Conservation (phyloP, 2,888 invertebrate genomes). For the Perithous albicinctus region DNA sequence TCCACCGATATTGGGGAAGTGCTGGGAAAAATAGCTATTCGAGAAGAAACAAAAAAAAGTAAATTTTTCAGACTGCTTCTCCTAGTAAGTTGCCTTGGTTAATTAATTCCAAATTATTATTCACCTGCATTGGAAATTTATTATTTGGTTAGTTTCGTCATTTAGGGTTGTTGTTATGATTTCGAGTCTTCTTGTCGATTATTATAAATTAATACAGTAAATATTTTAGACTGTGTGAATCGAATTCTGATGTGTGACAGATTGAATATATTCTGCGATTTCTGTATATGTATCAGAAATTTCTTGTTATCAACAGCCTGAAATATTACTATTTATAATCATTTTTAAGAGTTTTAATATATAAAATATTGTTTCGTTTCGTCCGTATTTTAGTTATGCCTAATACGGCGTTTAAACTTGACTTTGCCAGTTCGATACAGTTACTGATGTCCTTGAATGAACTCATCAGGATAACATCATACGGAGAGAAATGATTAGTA, state of each 20-base stretch:
- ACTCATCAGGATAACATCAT: background rate
- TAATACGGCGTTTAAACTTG: background rate
- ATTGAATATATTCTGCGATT: too few species aligned
- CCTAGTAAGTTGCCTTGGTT: background rate
- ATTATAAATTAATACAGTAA: too few species aligned
- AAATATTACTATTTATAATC: background rate
- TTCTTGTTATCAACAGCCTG: background rate
- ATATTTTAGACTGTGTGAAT: too few species aligned
- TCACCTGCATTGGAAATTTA: background rate
- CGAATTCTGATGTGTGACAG: too few species aligned
- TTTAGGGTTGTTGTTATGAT: too few species aligned
- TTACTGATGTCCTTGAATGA: background rate
- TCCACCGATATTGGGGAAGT: background rate
- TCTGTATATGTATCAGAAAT: too few species aligned
- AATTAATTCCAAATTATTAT: background rate
- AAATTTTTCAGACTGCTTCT: background rate
- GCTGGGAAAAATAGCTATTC: background rate
- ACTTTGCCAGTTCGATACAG: background rate
- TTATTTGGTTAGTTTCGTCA: too few species aligned
- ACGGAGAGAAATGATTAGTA: too few species aligned
- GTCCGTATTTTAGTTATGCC: background rate
- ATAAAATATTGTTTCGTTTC: background rate
- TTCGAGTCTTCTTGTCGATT: too few species aligned
- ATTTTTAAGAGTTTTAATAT: background rate
- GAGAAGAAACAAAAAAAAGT: background rate